phyloP scores from a whole-genome alignment of 2,888 invertebrate genomes.

The Caenorhabditis macrosperma region DNA sequence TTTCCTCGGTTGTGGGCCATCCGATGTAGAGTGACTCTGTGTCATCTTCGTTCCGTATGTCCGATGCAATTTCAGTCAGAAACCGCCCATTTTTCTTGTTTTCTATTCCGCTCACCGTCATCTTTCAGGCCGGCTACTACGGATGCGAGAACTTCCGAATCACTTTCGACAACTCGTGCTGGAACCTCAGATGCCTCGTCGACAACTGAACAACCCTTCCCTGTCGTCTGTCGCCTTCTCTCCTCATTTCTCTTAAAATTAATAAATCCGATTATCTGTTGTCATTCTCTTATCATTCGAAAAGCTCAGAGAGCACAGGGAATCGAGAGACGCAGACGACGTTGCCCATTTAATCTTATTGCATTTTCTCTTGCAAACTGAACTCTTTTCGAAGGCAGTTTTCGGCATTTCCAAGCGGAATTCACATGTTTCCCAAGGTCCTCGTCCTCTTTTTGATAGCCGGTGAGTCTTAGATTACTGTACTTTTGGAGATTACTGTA shows the following conservation, averaged over 20 bases:
- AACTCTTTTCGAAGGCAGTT: background rate
- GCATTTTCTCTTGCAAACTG: background rate
- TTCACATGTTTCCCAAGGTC: background rate
- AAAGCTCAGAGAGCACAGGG: background rate
- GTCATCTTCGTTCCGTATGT: too few relatives aligned
- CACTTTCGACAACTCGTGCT: constrained; percentile 70
- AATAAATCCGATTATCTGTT: constrained; percentile 41
- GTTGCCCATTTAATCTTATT: background rate
- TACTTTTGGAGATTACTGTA: background rate
- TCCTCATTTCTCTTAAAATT: background rate
- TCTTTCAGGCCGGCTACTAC: constrained; percentile 66
- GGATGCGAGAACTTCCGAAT: constrained; percentile 71
- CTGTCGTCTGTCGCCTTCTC: background rate
- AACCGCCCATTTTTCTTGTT: too few relatives aligned
- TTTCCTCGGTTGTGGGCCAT: too few relatives aligned
- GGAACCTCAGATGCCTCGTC: constrained; percentile 60
- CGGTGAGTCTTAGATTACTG: background rate
- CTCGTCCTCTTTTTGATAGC: background rate
- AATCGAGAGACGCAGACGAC: background rate
- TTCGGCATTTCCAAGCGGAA: background rate
- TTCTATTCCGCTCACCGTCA: background rate
- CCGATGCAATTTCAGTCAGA: too few relatives aligned
- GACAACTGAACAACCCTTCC: constrained; percentile 9
- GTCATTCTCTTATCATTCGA: constrained; percentile 16
- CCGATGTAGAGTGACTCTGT: too few relatives aligned